These are phyloP conservation scores for Scatophagus argus DNA, from an alignment of 2,113 vertebrate genomes.

Conservation along the genomic window DNA sequence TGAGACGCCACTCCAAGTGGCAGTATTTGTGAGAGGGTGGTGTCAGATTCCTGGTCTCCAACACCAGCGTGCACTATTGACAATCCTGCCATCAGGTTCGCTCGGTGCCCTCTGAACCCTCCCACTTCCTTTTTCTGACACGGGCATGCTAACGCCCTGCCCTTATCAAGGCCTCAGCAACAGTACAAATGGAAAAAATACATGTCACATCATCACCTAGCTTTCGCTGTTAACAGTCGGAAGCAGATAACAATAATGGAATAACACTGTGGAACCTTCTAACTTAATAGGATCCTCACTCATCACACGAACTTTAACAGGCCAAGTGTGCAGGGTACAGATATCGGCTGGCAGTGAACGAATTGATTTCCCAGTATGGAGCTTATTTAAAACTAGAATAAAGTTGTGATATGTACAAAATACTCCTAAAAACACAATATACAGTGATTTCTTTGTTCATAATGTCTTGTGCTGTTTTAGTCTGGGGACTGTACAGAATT, in stretches of 20 bases:
- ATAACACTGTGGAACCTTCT: slow-evolving; percentile 63
- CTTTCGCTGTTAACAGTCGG: slow-evolving; percentile 71
- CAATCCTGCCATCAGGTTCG: slow-evolving; percentile 60
- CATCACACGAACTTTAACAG: slow-evolving; percentile 33
- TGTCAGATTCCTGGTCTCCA: slow-evolving; percentile 84
- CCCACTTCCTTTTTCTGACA: slow-evolving; percentile 74
- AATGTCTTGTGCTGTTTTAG: not conserved
- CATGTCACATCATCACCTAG: slow-evolving; percentile 74
- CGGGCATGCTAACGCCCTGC: slow-evolving; percentile 53
- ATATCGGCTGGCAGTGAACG: slow-evolving; percentile 20
- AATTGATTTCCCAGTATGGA: slow-evolving; percentile 4
- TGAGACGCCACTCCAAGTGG: slow-evolving; percentile 82
- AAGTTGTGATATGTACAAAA: not conserved
- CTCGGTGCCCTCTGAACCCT: slow-evolving; percentile 63
- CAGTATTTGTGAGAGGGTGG: slow-evolving; percentile 77
- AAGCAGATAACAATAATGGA: slow-evolving; percentile 72
- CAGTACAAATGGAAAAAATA: slow-evolving; percentile 77
- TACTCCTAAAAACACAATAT: not conserved
- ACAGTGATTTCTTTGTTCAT: not conserved
- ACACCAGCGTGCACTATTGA: slow-evolving; percentile 65
- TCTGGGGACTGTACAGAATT: not conserved
- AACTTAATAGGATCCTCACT: slow-evolving; percentile 47
- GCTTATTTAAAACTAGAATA: slow-evolving; percentile 13
- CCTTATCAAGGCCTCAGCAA: slow-evolving; percentile 70
- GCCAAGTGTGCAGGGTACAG: slow-evolving; percentile 47